Evolutionary conservation across 2,888 invertebrate genomes (phyloP), one percentile per base, ranked within the genome.

Genomic region (Pemphredon lugubris): DNA sequence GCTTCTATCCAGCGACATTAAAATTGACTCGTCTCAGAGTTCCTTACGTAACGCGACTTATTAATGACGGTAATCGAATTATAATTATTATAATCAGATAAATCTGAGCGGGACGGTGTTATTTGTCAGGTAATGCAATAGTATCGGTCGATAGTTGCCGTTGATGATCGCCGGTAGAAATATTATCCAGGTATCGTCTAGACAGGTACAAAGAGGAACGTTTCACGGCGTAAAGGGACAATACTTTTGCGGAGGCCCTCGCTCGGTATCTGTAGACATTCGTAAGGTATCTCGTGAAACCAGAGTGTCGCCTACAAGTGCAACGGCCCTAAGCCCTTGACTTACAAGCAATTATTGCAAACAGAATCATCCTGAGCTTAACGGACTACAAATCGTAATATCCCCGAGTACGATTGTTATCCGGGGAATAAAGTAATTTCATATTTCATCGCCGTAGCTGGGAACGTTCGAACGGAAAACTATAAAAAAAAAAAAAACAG

Each of bases 271-370:
- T 58, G 69, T 71, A 42, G 73, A 73, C 84, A 84, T 73, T 84
- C 81, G 76, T 84, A 83, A 34, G 82, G 81, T 63, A 83, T 84
- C 83, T 61, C 70, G 67, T 68, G 74, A 83, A 80, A 83, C 79
- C 79, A 69, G 75, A 78, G 75, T 78, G 73, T 76, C 70, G 71
- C 72, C 69, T 55, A 70, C 71, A 78, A 80, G 80, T 79, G 77
- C 83, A 83, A 77, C 74, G 79, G 70, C 77, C 77, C 67, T 73
- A 74, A 78, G 77, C 75, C 75, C 73, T 73, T 75, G 65, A 79
- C 78, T 83, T 73, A 72, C 75, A 67, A 76, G 75, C 80, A 79
- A 79, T 84, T 82, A 81, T 80, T 53, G 60, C 63, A 40, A 63
- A 63, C 61, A 44, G 51, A 64, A 60, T 67, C 40, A 66, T 61